Conservation (phyloP, 2,113 vertebrate species). For the Mugil cephalus region DNA sequence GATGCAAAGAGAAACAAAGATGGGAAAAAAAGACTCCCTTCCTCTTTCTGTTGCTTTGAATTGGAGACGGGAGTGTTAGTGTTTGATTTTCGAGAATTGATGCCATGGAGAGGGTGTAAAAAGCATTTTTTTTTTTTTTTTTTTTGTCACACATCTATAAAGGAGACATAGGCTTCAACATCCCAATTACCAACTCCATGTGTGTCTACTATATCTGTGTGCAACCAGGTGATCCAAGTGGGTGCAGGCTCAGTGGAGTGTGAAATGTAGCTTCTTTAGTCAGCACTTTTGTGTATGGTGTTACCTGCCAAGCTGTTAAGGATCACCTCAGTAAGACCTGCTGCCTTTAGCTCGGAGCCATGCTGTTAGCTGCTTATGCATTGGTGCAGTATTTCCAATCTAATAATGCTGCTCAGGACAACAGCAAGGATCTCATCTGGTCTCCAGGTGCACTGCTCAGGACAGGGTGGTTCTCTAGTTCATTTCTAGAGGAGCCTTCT, state of each 20-base stretch:
- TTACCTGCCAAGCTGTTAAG: slow-evolving; percentile 78
- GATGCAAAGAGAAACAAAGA: too few species aligned
- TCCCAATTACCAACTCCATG: slow-evolving; percentile 31
- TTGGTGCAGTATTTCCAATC: too few species aligned
- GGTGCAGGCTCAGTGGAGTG: slow-evolving; percentile 74
- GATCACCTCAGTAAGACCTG: slow-evolving; percentile 65
- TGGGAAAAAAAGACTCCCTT: too few species aligned
- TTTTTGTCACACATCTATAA: slow-evolving; percentile 52
- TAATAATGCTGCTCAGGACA: too few species aligned
- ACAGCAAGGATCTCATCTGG: too few species aligned
- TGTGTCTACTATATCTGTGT: slow-evolving; percentile 39
- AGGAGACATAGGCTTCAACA: slow-evolving; percentile 22
- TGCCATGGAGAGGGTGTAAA: slow-evolving; percentile 76
- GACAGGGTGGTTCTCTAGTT: too few species aligned
- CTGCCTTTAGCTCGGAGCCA: slow-evolving; percentile 54
- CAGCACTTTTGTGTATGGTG: slow-evolving; percentile 73
- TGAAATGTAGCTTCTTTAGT: slow-evolving; percentile 78
- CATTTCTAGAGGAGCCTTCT: too few species aligned
- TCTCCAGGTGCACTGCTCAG: too few species aligned
- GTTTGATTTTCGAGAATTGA: slow-evolving; percentile 88
- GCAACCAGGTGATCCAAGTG: slow-evolving; percentile 73
- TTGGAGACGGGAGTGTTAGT: slow-evolving; percentile 73
- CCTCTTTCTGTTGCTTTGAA: slow-evolving; percentile 73
- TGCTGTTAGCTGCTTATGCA: too few species aligned
- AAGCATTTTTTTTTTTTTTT: slow-evolving; percentile 77